Percentiles rank a stretch among this genome's conserved stretches.
These are phyloP conservation scores for Alosa sapidissima DNA, from an alignment of 2,797 vertebrate genomes.

Conservation along the genomic window DNA sequence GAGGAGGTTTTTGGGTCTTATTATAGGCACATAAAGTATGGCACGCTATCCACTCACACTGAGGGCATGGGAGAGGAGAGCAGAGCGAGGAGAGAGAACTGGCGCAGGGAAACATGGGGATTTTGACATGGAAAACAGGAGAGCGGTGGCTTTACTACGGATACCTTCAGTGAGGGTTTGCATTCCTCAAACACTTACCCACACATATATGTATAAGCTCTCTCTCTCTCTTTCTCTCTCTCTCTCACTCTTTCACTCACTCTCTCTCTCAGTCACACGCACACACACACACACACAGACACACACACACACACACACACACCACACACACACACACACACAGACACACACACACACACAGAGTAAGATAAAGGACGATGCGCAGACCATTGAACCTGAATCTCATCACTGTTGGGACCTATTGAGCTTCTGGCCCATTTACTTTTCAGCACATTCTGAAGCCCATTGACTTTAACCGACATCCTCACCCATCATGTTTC, in stretches of 20 bases:
- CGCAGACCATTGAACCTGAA: slow-evolving; percentile 20
- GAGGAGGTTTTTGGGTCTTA: background rate
- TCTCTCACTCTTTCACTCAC: background rate
- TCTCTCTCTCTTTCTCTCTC: background rate
- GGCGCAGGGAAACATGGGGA: background rate
- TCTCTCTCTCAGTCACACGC: background rate
- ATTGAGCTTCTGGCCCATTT: slow-evolving; percentile 24
- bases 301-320: background rate
- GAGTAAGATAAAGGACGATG: background rate
- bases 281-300: background rate
- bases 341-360: background rate
- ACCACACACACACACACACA: background rate
- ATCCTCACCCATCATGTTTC: background rate
- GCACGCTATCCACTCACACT: slow-evolving; percentile 12
- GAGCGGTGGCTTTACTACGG: background rate
- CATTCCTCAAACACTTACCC: slow-evolving; percentile 5
- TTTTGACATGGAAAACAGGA: background rate
- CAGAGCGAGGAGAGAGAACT: slow-evolving; percentile 45
- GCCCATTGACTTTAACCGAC: slow-evolving; percentile 25
- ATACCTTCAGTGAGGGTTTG: background rate
- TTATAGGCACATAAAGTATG: slow-evolving; percentile 1
- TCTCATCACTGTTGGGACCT: slow-evolving; percentile 17
- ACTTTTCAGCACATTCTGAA: slow-evolving; percentile 17
- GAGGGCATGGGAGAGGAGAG: slow-evolving; percentile 35
- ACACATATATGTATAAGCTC: slow-evolving; percentile 27